Evolutionary conservation across 2,797 vertebrate genomes (phyloP).

Genomic region (Peromyscus melanophrys): DNA sequence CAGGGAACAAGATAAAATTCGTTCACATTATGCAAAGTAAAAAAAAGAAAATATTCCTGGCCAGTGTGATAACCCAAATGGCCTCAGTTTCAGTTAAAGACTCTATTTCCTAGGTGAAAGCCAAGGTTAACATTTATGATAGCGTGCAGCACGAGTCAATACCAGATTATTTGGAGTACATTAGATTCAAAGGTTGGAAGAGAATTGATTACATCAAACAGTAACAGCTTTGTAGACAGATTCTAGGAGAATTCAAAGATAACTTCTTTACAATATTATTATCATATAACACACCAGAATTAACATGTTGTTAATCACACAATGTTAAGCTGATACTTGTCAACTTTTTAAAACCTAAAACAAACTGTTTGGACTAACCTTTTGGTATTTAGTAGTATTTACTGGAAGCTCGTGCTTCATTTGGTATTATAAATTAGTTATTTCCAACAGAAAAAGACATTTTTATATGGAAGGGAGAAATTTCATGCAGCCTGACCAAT

Average conservation of each 20-base stretch:
- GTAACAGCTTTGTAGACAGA: not conserved
- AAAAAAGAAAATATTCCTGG: conserved; percentile 58
- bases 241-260: not conserved
- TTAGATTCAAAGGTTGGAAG: not conserved
- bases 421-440: not conserved
- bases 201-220: not conserved
- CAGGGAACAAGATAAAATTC: conserved; percentile 79
- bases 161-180: conserved; percentile 13
- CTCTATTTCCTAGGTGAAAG: conserved; percentile 34
- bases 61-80: conserved; percentile 64
- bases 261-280: not conserved
- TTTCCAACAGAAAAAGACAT: not conserved
- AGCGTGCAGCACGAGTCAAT: fast-evolving
- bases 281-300: not conserved
- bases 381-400: not conserved
- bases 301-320: not conserved
- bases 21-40: conserved; percentile 55
- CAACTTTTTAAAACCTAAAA: not conserved
- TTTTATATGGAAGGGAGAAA: not conserved
- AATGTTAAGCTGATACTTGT: not conserved
- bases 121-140: conserved; percentile 41
- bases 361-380: not conserved
- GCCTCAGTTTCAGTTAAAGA: not conserved
- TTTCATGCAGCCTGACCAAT: not conserved
- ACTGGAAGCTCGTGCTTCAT: not conserved